These are phyloP conservation scores for Phylloscopus collybita DNA, from an alignment of 2,797 vertebrate species.

Conservation along the genomic window DNA sequence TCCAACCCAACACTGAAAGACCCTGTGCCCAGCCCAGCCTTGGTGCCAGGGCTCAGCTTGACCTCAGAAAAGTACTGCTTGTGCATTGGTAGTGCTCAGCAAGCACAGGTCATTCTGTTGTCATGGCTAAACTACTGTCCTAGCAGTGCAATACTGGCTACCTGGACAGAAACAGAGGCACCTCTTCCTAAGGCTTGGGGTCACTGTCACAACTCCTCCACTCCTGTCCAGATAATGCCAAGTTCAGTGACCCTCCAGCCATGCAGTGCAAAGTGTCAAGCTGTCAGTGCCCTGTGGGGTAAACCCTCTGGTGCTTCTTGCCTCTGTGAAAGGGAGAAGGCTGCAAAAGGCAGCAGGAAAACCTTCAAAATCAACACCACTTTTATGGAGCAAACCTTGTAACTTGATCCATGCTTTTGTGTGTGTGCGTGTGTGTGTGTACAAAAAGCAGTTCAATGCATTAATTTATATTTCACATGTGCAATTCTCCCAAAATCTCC, in stretches of 20 bases:
- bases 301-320: not conserved
- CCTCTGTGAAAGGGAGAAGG: not conserved
- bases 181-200: not conserved
- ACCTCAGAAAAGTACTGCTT: not conserved
- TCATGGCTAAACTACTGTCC: not conserved
- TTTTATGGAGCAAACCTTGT: not conserved
- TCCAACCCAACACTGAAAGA: not conserved
- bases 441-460: not conserved
- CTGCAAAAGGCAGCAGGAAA: not conserved
- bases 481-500: not conserved
- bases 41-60: not conserved
- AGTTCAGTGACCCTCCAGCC: not conserved
- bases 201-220: not conserved
- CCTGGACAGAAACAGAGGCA: not conserved
- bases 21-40: rapidly evolving
- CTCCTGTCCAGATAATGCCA: not conserved
- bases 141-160: not conserved
- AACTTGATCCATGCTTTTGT: not conserved
- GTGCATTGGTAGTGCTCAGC: not conserved
- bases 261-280: not conserved
- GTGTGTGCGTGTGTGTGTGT: too few relatives aligned
- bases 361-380: not conserved
- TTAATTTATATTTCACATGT: not conserved
- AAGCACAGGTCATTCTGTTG: not conserved
- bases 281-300: rapidly evolving